Base-by-base conservation (phyloP, 2,888 invertebrate genomes). In the Rhogogaster chlorosoma region DNA sequence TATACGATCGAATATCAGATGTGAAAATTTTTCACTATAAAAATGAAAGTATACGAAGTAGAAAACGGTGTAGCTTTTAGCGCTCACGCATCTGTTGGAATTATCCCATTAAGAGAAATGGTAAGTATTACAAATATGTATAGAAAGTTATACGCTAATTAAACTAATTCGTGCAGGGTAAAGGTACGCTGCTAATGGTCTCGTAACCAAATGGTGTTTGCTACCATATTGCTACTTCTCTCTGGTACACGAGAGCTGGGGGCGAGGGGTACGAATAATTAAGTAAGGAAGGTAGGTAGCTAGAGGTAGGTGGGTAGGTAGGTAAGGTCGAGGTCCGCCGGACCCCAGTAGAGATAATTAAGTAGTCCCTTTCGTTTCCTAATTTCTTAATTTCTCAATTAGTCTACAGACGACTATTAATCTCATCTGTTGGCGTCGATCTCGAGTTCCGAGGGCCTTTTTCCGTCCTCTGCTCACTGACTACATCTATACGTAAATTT, bases 121-220 rank as follows among this genome's bases (percentile, higher is more conserved):
- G 38, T 73, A 73, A 38, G 42, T 42, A 73, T 42, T 42, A 73
- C 42, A 42, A 42, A 73, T 73, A 73, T 38, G 42, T 73, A 73
- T 73, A 42, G 71, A 42, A 73, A 38, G 42, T 38, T 73, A 73
- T 73, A 73, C 71, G 71, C 36, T 73, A 73, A 73, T 73, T 73
- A 73, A 73, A 73, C 71, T 73, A 36, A 38, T 73, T 67, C 32
- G 67, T 67, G 32, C 3, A 67, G 32, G 29, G 67, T 61, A 67
- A 32, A 32, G 67, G 67, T 67, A 73, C 32, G 22, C 53, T 61
- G 77, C 29, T 77, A 77, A 77, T 77, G 77, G 77, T 77, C 53
- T 77, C 32, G 77, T 77, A 77, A 77, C 77, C 77, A 77, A 45
- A 77, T 77, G 77, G 49, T 53, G 77, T 77, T 77, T 77, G 45